These are phyloP conservation scores for Barbus barbus DNA, from an alignment of 2,113 vertebrate species.

Conservation along the genomic window DNA sequence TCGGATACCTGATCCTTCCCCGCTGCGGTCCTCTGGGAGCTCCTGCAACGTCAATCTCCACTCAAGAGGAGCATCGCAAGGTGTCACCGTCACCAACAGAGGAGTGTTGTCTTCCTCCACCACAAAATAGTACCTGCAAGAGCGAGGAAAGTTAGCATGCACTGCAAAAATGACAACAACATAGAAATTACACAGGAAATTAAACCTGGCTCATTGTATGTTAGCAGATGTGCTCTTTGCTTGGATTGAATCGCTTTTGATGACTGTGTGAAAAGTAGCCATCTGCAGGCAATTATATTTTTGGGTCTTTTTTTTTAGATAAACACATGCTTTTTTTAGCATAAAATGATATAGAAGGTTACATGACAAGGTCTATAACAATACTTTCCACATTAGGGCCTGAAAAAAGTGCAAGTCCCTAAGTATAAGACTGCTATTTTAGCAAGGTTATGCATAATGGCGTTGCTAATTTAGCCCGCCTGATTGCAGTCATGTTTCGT, in stretches of 20 bases:
- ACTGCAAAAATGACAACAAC: background rate
- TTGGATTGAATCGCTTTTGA: background rate
- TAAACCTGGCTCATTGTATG: background rate
- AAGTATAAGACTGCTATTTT: background rate
- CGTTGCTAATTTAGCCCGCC: slow-evolving; percentile 11
- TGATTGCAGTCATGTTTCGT: slow-evolving; percentile 7
- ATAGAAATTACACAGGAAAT: background rate
- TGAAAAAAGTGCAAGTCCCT: background rate
- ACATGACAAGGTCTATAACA: background rate
- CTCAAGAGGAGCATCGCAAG: slow-evolving; percentile 93
- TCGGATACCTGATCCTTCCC: slow-evolving; percentile 88
- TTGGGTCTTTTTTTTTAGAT: background rate
- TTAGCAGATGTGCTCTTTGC: slow-evolving; percentile 23
- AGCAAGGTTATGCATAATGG: background rate
- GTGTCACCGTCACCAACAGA: slow-evolving; percentile 92
- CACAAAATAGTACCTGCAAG: slow-evolving; percentile 91
- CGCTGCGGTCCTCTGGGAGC: slow-evolving; percentile 91
- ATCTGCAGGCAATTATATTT: slow-evolving; percentile 1
- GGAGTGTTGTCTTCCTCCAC: slow-evolving; percentile 99
- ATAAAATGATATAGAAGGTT: background rate
- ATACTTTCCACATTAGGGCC: background rate
- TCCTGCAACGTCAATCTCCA: slow-evolving; percentile 96
- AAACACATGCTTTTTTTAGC: background rate
- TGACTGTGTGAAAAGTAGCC: slow-evolving; percentile 11
- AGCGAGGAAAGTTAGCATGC: slow-evolving; percentile 33